Percentiles rank a stretch among this genome's conserved stretches.
Evolutionary conservation across 2,113 vertebrate species (phyloP).

Genomic region (Astatoreochromis straeleni): DNA sequence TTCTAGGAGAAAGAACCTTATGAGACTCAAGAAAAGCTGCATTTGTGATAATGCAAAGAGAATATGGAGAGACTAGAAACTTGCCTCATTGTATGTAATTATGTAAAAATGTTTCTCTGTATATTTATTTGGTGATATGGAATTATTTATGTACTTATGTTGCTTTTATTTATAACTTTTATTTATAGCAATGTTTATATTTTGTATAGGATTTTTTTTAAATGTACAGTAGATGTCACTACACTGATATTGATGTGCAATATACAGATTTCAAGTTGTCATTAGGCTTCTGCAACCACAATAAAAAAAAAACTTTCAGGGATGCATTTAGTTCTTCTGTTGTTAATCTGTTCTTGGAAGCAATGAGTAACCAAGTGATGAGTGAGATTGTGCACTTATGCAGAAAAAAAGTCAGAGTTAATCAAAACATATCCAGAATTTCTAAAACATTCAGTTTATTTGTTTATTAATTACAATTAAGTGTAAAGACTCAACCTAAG

Average conservation of each 20-base stretch:
- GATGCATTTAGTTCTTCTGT: background rate
- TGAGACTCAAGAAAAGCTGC: background rate
- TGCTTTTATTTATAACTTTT: background rate
- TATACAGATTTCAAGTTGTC: background rate
- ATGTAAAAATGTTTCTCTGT: background rate
- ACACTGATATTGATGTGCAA: constrained; percentile 51
- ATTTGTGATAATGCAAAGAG: background rate
- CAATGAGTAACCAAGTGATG: background rate
- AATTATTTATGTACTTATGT: constrained; percentile 47
- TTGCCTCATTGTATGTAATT: background rate
- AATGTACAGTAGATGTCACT: constrained; percentile 39
- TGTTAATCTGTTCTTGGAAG: background rate
- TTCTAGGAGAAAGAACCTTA: background rate
- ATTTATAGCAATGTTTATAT: background rate
- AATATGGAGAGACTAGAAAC: background rate
- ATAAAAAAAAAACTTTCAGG: background rate
- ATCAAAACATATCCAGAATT: background rate
- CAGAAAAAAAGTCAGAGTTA: background rate
- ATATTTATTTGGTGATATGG: constrained; percentile 31
- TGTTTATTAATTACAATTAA: background rate
- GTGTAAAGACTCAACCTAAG: background rate
- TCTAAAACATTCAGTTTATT: background rate
- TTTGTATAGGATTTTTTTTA: background rate
- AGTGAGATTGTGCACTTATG: background rate
- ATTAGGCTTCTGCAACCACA: background rate